Percentiles rank a stretch among this genome's conserved stretches.
phyloP scores from a whole-genome alignment of 2,888 invertebrate genomes.

The Trimorus sp. region DNA sequence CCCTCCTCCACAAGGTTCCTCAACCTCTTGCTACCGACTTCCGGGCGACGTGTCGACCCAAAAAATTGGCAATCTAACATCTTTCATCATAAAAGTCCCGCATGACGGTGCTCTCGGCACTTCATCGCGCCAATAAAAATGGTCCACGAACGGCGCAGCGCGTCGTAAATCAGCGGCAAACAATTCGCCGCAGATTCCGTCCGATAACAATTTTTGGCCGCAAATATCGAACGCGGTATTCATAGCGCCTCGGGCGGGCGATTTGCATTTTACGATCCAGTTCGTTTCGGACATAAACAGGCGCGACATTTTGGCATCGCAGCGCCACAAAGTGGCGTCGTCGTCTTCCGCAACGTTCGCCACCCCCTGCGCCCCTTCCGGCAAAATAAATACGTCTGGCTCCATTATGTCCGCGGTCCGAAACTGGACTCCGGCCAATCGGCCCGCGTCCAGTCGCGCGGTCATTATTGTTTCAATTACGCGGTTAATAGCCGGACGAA shows the following conservation, averaged over 20 bases:
- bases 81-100: too few relatives aligned
- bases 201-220: not conserved
- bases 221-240: not conserved
- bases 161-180: too few relatives aligned
- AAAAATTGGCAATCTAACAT: too few relatives aligned
- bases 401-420: constrained; percentile 31
- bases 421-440: constrained; percentile 52
- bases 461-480: constrained; percentile 46
- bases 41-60: too few relatives aligned
- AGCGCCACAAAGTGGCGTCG: constrained; percentile 13
- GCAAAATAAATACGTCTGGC: constrained; percentile 55
- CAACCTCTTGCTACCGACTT: too few relatives aligned
- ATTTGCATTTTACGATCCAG: constrained; percentile 37
- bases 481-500: constrained; percentile 18
- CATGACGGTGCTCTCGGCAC: too few relatives aligned
- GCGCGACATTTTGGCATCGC: constrained; percentile 42
- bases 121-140: too few relatives aligned
- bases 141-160: too few relatives aligned
- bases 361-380: constrained; percentile 31
- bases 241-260: not conserved
- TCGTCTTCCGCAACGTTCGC: constrained; percentile 15
- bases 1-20: too few relatives aligned
- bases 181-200: too few relatives aligned
- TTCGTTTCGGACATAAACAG: constrained; percentile 39
- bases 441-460: constrained; percentile 23